Evolutionary conservation across 2,113 vertebrate genomes (phyloP).

Genomic region (Lophura nycthemera): DNA sequence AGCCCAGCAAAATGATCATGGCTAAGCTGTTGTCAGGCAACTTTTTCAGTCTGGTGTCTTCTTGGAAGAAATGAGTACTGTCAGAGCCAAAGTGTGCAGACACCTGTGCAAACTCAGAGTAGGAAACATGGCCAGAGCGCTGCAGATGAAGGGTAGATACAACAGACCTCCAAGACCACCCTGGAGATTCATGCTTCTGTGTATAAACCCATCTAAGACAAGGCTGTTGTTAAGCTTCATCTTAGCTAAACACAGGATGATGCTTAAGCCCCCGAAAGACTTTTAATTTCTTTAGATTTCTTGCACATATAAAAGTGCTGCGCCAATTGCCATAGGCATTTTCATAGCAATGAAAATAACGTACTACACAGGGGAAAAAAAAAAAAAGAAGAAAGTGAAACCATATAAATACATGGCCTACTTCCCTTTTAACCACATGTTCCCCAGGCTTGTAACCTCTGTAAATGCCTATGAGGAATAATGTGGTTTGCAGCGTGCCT

Average conservation of each 20-base stretch:
- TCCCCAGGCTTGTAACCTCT: constrained; percentile 17
- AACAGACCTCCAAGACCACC: constrained; percentile 43
- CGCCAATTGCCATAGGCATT: not conserved
- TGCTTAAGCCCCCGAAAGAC: not conserved
- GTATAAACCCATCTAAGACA: not conserved
- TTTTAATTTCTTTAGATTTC: not conserved
- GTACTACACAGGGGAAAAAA: not conserved
- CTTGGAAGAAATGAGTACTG: not conserved
- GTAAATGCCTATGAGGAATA: not conserved
- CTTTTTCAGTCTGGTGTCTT: not conserved
- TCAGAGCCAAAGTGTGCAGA: constrained; percentile 6
- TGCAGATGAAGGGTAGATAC: not conserved
- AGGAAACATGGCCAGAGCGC: not conserved
- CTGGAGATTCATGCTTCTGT: not conserved
- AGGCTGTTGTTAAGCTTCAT: not conserved
- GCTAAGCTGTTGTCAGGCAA: not conserved
- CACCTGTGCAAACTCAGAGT: constrained; percentile 61
- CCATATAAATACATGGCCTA: not conserved
- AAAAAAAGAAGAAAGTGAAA: constrained; percentile 36
- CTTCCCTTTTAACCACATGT: constrained; percentile 27
- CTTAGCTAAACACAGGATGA: not conserved
- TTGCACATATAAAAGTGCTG: not conserved
- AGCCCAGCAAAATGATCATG: not conserved
- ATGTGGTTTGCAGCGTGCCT: not conserved
- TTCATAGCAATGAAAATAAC: not conserved